These are phyloP conservation scores for Platysternon megacephalum DNA, from an alignment of 2,113 vertebrate genomes.

Conservation along the genomic window DNA sequence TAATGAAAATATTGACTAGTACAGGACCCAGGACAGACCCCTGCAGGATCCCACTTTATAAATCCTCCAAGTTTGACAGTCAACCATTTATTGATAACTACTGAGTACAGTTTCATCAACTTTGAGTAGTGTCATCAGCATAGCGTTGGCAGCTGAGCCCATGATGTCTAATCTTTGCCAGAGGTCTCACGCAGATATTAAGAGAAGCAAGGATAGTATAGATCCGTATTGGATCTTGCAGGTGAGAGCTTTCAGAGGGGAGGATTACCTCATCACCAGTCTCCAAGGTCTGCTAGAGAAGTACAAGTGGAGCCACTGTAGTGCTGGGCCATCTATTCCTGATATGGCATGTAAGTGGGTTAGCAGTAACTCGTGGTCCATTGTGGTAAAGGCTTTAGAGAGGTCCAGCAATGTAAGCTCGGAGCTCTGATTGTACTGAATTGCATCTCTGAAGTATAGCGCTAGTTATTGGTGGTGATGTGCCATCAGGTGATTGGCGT, in stretches of 20 bases:
- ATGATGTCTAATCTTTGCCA: background rate
- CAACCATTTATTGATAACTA: too few species aligned
- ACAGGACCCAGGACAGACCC: too few species aligned
- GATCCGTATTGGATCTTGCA: rapidly evolving
- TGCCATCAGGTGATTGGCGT: background rate
- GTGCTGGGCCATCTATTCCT: conserved; percentile 7
- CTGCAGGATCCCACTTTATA: too few species aligned
- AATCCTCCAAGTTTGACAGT: too few species aligned
- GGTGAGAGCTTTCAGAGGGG: background rate
- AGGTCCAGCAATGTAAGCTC: background rate
- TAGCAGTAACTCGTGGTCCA: background rate
- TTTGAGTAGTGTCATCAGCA: background rate
- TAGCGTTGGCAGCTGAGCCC: background rate
- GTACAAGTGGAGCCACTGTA: background rate
- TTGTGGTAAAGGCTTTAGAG: background rate
- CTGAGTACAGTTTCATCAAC: too few species aligned
- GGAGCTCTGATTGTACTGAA: rapidly evolving
- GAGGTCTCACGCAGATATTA: rapidly evolving
- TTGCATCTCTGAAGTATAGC: background rate
- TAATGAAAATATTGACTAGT: too few species aligned
- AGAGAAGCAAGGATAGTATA: background rate
- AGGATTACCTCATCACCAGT: background rate
- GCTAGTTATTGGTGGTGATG: rapidly evolving
- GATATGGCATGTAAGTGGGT: background rate
- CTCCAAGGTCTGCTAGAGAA: background rate